phyloP scores from a whole-genome alignment of 2,888 invertebrate species.

The Lumbricus terrestris region DNA sequence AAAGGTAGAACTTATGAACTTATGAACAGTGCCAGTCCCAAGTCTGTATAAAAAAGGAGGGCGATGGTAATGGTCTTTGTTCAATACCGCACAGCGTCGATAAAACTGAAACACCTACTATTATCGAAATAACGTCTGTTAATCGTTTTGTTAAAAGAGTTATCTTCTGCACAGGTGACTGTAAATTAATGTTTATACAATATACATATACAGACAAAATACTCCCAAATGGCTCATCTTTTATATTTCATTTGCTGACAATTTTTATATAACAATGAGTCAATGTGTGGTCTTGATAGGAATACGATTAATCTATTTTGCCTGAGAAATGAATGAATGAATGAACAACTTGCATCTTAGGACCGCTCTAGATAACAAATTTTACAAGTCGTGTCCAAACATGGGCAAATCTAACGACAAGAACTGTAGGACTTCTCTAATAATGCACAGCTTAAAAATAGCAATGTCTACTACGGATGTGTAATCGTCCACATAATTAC shows the following conservation, averaged over 20 bases:
- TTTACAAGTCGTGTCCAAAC: not conserved
- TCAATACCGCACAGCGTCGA: no score
- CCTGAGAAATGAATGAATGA: not conserved
- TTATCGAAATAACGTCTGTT: no score
- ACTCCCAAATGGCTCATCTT: not conserved
- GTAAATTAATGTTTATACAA: not conserved
- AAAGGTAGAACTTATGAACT: no score
- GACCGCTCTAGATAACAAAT: no score
- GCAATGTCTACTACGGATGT: not conserved
- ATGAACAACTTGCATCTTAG: not conserved
- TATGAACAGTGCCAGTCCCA: no score
- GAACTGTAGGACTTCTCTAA: not conserved
- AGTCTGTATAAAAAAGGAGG: no score
- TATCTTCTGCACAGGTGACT: not conserved
- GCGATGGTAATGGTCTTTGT: no score
- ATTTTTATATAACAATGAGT: not conserved
- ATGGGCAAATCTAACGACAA: not conserved
- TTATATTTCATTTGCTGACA: not conserved
- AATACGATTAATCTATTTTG: not conserved
- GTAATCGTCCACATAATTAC: not conserved
- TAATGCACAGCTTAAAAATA: not conserved
- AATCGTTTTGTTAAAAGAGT: not conserved
- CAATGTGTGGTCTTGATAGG: not conserved
- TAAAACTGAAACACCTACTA: no score
- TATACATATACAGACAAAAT: not conserved